Percentiles rank a stretch among this genome's conserved stretches.
phyloP scores from a whole-genome alignment of 2,797 vertebrate genomes.

The Neoniphon sammara region DNA sequence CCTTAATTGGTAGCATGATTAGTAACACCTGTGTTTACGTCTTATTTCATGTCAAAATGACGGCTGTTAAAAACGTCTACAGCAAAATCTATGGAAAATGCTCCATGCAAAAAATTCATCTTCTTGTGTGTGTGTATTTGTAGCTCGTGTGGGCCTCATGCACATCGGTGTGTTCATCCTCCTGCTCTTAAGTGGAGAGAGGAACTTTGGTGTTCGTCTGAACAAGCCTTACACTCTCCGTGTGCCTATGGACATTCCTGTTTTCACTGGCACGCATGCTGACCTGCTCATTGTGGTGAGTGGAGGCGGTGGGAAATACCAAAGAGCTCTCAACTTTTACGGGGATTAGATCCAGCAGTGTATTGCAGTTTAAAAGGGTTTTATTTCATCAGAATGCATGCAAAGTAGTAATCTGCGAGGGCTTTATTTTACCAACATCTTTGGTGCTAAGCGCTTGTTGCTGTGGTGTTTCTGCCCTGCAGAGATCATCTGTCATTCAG shows the following conservation, averaged over 20 bases:
- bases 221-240: constrained; percentile 94
- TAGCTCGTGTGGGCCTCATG: constrained; percentile 75
- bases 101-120: too few relatives aligned
- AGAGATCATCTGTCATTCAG: too few relatives aligned
- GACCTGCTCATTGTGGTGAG: constrained; percentile 95
- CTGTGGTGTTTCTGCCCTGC: too few relatives aligned
- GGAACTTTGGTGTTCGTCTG: constrained; percentile 96
- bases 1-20: too few relatives aligned
- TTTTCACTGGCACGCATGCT: constrained; percentile 96
- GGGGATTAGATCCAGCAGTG: background rate
- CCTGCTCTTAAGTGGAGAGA: constrained; percentile 95
- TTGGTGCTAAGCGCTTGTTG: too few relatives aligned
- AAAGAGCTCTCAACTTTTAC: too few relatives aligned
- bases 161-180: constrained; percentile 83
- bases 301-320: background rate
- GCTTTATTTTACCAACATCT: too few relatives aligned
- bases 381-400: background rate
- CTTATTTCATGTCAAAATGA: too few relatives aligned
- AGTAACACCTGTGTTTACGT: too few relatives aligned
- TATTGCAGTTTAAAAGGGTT: background rate
- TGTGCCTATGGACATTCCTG: constrained; percentile 95
- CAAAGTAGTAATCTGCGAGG: too few relatives aligned
- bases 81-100: background rate
- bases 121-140: background rate
- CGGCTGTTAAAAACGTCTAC: too few relatives aligned